Evolutionary conservation across 2,797 vertebrate species (phyloP), one percentile per base, ranked within the genome.

Genomic region (Bradypodion pumilum): DNA sequence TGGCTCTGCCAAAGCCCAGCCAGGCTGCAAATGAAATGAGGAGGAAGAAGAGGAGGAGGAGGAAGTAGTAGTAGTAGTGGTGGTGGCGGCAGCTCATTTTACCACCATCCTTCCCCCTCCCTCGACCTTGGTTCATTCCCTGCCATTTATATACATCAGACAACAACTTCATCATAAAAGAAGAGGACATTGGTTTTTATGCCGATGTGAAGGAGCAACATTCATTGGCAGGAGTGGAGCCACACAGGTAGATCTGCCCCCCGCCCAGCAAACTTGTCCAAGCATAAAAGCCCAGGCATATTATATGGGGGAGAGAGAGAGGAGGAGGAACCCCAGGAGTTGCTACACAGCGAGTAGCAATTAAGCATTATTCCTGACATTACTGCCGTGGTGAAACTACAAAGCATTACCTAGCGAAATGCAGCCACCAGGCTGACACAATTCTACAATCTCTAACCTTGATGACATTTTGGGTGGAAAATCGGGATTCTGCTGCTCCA

Each of bases 271-370:
- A n/a, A 12, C 29, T 73, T 16, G 82, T 62, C 90, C 62, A 83
- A 78, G 87, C 69, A 52, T 32, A 85, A 52, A 81, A 44, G n/a
- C 5, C 32, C 19, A 7, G 7, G 42, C 0, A 0, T 0, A 4
- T 0, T 0, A 4, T 0, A 1, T 23, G 13, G 46, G 44, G 29
- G 0, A n/a, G 0, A 19, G n/a, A 1, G 21, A 27, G 37, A 27
- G n/a, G 29, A 8, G 59, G 86, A 66, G 56, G 69, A 60, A 84
- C 52, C 0, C 0, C 5, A 1, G 10, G 75, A 56, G 19, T 1
- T 19, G 0, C 0, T 16, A 66, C 13, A 42, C 0, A 87, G 68
- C 27, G 2, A 78, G 40, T 27, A 56, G 5, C 74, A 52, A 2
- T 2, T 37, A 8, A 68, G 29, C 42, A 15, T 15, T 12, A 35